Conservation (phyloP, 2,113 vertebrate genomes). For the Rhombomys opimus region DNA sequence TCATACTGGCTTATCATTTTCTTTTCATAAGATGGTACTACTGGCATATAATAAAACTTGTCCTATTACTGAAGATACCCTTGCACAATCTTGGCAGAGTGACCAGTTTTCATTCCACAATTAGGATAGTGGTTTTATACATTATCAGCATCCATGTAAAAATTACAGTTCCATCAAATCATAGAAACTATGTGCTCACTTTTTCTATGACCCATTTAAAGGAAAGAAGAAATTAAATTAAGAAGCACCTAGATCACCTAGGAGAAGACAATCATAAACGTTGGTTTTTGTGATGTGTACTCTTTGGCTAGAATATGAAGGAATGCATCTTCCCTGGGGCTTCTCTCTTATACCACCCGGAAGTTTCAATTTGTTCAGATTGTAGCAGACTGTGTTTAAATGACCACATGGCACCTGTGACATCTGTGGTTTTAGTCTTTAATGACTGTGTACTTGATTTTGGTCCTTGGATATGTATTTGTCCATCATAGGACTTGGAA, state of each 20-base stretch:
- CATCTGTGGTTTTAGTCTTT: slow-evolving; percentile 52
- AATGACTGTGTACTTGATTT: slow-evolving; percentile 58
- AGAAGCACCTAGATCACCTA: slow-evolving; percentile 22
- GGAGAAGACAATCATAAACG: not conserved
- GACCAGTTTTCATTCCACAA: not conserved
- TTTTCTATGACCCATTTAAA: slow-evolving; percentile 46
- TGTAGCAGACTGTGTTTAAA: slow-evolving; percentile 64
- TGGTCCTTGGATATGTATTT: slow-evolving; percentile 38
- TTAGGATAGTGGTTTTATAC: not conserved
- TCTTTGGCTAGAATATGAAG: not conserved
- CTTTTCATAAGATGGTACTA: not conserved
- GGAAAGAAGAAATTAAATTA: slow-evolving; percentile 27
- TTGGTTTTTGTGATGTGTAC: slow-evolving; percentile 48
- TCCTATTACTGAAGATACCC: not conserved
- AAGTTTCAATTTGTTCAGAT: slow-evolving; percentile 50
- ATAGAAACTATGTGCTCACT: not conserved
- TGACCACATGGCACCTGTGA: slow-evolving; percentile 13
- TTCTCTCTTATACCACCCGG: slow-evolving; percentile 43
- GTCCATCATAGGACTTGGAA: slow-evolving; percentile 29
- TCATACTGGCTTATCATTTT: slow-evolving; percentile 14
- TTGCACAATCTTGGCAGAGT: not conserved
- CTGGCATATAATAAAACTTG: not conserved
- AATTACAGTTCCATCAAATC: slow-evolving; percentile 2
- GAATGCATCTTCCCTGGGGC: slow-evolving; percentile 4
- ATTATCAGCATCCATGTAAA: not conserved